A percentile compares a stretch with the other conserved stretches of the same genome.
Conservation (phyloP, 30 jellyfish, hydroid and myxozoan genomes). For the Aurelia sp. region DNA sequence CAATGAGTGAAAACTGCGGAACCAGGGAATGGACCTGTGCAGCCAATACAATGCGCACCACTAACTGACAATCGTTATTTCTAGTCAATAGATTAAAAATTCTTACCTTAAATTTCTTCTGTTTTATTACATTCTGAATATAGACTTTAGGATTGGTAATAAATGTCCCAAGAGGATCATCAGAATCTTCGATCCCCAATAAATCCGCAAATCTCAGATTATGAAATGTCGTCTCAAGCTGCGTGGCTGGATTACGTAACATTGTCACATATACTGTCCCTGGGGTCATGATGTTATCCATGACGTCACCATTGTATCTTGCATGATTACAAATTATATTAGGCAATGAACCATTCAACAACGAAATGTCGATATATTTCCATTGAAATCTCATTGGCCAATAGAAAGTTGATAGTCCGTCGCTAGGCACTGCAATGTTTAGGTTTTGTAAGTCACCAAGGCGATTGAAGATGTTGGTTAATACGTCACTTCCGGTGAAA, state of each 20-base stretch:
- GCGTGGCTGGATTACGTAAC: slow-evolving; percentile 91
- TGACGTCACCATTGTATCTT: slow-evolving; percentile 95
- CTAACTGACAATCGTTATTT: too few species aligned
- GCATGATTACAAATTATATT: slow-evolving; percentile 96
- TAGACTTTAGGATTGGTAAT: slow-evolving; percentile 88
- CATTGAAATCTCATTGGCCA: slow-evolving; percentile 99
- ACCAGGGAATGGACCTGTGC: too few species aligned
- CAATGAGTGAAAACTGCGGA: too few species aligned
- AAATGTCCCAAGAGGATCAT: slow-evolving; percentile 77
- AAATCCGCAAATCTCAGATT: slow-evolving; percentile 81
- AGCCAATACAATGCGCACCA: too few species aligned
- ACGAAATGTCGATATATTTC: slow-evolving; percentile 95
- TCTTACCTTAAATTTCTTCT: slow-evolving; percentile 86
- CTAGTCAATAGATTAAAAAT: too few species aligned
- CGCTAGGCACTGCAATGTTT: slow-evolving; percentile 96
- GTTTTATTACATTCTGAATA: slow-evolving; percentile 86
- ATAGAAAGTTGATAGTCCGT: slow-evolving; percentile 95
- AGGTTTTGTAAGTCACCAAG: slow-evolving; percentile 87
- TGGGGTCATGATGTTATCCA: slow-evolving; percentile 96
- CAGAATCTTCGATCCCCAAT: slow-evolving; percentile 64
- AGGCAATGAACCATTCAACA: slow-evolving; percentile 95
- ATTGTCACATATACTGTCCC: slow-evolving; percentile 91
- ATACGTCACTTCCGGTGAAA: slow-evolving; percentile 98
- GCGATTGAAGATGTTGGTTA: slow-evolving; percentile 92
- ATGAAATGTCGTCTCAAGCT: slow-evolving; percentile 94